Evolutionary conservation across 2,113 vertebrate species (phyloP).

Genomic region (Ophiodon elongatus): DNA sequence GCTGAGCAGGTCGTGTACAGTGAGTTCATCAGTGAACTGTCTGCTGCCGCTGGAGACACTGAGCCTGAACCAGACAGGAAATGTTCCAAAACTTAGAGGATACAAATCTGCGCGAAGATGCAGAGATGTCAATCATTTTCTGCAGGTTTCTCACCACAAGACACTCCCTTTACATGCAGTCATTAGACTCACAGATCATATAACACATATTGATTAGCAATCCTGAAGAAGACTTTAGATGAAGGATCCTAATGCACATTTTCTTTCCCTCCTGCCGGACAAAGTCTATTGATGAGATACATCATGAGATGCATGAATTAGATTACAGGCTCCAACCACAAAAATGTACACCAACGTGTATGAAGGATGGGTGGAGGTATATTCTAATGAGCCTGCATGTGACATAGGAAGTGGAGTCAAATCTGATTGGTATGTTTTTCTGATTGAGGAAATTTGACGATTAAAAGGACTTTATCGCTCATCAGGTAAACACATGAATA

Average conservation of each 20-base stretch:
- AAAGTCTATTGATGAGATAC: too few relatives aligned
- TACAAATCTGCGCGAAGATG: not conserved
- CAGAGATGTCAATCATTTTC: too few relatives aligned
- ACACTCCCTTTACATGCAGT: not conserved
- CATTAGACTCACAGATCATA: not conserved
- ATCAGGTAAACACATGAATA: not conserved
- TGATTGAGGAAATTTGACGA: not conserved
- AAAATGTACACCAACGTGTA: not conserved
- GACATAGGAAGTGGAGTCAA: too few relatives aligned
- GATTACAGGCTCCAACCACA: not conserved
- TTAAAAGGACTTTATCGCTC: not conserved
- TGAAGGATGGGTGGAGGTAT: too few relatives aligned
- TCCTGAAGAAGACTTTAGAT: not conserved
- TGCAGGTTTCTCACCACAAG: not conserved
- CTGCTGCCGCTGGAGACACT: too few relatives aligned
- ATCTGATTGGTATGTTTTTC: too few relatives aligned
- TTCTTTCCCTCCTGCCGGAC: not conserved
- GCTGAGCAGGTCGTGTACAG: too few relatives aligned
- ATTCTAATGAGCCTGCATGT: too few relatives aligned
- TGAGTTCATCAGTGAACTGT: not conserved
- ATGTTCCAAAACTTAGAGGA: too few relatives aligned
- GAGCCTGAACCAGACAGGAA: not conserved
- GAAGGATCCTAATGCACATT: not conserved
- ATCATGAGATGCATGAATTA: not conserved
- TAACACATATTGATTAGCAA: not conserved